Evolutionary conservation across 2,113 vertebrate genomes (phyloP).

Genomic region (Saccopteryx leptura): DNA sequence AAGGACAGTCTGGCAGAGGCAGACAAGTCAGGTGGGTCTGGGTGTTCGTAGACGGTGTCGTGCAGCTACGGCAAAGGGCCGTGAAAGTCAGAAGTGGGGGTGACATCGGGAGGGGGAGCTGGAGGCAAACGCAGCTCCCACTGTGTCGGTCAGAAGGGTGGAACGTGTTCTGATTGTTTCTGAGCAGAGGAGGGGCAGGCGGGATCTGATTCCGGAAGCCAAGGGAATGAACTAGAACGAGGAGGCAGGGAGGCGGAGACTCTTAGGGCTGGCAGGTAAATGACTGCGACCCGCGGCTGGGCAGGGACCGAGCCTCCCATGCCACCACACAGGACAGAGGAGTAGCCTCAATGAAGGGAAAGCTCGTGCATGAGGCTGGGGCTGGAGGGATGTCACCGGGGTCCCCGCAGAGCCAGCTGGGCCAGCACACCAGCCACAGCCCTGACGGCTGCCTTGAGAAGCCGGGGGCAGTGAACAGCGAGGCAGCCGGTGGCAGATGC

Average conservation of each 20-base stretch:
- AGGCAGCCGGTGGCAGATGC: not conserved
- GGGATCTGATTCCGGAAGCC: not conserved
- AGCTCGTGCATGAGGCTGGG: rapidly evolving
- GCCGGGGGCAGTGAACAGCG: not conserved
- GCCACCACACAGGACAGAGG: not conserved
- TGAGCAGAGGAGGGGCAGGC: not conserved
- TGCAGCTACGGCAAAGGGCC: not conserved
- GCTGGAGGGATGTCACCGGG: not conserved
- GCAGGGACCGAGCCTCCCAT: not conserved
- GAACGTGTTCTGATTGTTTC: not conserved
- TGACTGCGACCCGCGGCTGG: not conserved
- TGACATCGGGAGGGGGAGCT: not conserved
- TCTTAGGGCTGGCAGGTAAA: not conserved
- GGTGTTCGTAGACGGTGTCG: rapidly evolving
- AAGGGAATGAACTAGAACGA: not conserved
- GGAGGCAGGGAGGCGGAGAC: not conserved
- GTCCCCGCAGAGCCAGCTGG: not conserved
- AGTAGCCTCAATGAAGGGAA: rapidly evolving
- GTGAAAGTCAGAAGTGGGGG: too few relatives aligned
- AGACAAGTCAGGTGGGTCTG: not conserved
- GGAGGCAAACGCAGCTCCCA: not conserved
- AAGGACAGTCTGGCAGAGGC: not conserved
- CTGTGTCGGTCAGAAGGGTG: not conserved
- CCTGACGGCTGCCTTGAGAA: not conserved
- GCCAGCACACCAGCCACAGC: not conserved